These are phyloP conservation scores for Drosophila kambysellisi DNA, from an alignment of 2,888 invertebrate genomes.

Conservation along the genomic window DNA sequence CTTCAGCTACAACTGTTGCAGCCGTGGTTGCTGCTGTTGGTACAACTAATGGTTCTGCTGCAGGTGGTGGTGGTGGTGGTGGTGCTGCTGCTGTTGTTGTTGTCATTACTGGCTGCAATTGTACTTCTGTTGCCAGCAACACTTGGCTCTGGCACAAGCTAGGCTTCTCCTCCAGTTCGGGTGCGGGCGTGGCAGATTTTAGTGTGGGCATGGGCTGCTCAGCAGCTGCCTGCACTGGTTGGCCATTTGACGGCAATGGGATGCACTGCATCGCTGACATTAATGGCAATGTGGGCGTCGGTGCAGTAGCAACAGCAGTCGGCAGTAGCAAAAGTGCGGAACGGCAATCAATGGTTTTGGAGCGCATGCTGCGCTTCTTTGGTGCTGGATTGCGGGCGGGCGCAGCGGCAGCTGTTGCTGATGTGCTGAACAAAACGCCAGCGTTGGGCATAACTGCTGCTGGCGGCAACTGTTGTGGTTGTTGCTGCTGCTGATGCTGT, in stretches of 20 bases:
- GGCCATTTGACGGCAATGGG: conserved; percentile 3
- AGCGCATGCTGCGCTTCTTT: conserved; percentile 77
- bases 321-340: conserved; percentile 45
- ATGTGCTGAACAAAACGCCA: conserved; percentile 5
- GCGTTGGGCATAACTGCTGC: conserved; percentile 1
- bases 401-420: conserved; percentile 28
- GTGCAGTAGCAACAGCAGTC: neutral
- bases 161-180: neutral
- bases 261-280: conserved; percentile 13
- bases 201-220: conserved; percentile 3
- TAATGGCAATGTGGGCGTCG: neutral
- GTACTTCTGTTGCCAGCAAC: neutral
- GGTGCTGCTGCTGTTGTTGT: neutral
- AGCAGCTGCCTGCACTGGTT: conserved; percentile 1
- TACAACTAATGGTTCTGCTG: conserved; percentile 1
- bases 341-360: conserved; percentile 80
- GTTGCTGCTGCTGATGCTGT: neutral
- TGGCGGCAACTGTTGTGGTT: conserved; percentile 19
- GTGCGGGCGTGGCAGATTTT: conserved; percentile 5
- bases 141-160: conserved; percentile 7
- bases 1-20: neutral
- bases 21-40: neutral
- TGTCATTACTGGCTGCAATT: neutral
- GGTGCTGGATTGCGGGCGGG: conserved; percentile 52
- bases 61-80: neutral